These are phyloP conservation scores for Drosophila testacea DNA, from an alignment of 2,888 invertebrate genomes.

Conservation along the genomic window DNA sequence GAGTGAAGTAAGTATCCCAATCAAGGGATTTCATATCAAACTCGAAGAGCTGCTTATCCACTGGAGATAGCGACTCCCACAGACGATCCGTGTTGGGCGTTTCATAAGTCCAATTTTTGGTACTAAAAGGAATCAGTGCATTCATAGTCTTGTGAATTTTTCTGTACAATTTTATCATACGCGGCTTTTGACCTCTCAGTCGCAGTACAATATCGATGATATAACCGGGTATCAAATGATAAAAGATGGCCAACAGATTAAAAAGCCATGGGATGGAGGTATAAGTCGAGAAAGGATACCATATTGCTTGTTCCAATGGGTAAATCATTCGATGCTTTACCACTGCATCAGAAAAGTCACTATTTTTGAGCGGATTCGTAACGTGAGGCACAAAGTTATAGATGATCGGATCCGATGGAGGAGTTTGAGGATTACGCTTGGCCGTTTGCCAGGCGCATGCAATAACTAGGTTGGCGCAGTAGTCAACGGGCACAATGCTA, in stretches of 20 bases:
- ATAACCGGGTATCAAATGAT: constrained; percentile 89
- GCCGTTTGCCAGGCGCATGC: constrained; percentile 85
- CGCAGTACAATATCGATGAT: constrained; percentile 86
- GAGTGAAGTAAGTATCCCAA: constrained; percentile 86
- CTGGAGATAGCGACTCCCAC: constrained; percentile 83
- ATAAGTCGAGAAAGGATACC: constrained; percentile 88
- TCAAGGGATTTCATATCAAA: constrained; percentile 90
- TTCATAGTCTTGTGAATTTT: constrained; percentile 92
- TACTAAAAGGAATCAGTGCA: constrained; percentile 90
- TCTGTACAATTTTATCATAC: constrained; percentile 90
- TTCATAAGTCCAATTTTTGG: constrained; percentile 89
- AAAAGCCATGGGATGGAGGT: constrained; percentile 83
- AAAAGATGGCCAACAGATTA: constrained; percentile 86
- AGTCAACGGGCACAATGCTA: constrained; percentile 85
- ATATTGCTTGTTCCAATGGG: constrained; percentile 89
- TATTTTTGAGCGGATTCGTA: constrained; percentile 92
- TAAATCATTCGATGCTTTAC: constrained; percentile 59
- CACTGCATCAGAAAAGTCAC: constrained; percentile 86
- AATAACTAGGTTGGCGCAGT: constrained; percentile 85
- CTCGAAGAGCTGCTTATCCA: constrained; percentile 87
- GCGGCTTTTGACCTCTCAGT: constrained; percentile 63
- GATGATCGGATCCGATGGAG: constrained; percentile 46
- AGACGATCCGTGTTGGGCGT: constrained; percentile 87
- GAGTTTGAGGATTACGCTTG: constrained; percentile 25
- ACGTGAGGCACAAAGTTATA: constrained; percentile 94